Evolutionary conservation across 2,888 invertebrate genomes (phyloP), one percentile per base, ranked within the genome.

Genomic region (Ecdyonurus torrentis): DNA sequence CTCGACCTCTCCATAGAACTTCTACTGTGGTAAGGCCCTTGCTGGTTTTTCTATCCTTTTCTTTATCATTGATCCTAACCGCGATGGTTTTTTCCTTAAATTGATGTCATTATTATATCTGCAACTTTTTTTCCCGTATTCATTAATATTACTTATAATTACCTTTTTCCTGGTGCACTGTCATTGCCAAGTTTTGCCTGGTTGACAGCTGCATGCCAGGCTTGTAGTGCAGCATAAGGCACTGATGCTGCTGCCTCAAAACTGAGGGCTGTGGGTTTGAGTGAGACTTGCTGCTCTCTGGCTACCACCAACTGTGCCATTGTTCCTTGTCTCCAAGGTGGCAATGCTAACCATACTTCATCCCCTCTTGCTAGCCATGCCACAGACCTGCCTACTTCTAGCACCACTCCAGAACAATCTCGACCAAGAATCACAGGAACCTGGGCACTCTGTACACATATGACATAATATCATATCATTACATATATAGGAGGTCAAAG

Each of bases 181-280:
- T 76, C 74, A 64, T 75, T 74, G 66, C 74, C 74, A 23, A 82
- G 73, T 10, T 73, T 69, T 20, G 79, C 79, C 66, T 75, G 71
- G 67, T 75, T 73, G 23, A 75, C 71, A 19, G 83, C 70, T 19
- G 79, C 78, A 66, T 78, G 74, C 73, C 82, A 77, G 1, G 82
- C 82, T 59, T 80, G 70, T 64, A 80, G 77, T 50, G 82, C 82
- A 59, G 79, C 79, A 68, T 81, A 83, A 0, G 83, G 82, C 64
- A 84, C 72, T 68, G 81, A 79, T 24, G 81, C 80, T 37, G 81
- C 81, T 58, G 79, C 80, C 71, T 83, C 83, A 69, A 81, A 83
- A 55, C 78, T 78, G 25, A 82, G 73, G 66, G 75, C 76, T 69
- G 76, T 78, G 25, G 83, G 83, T 72, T 81, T 80, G 64, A 74